phyloP scores from a whole-genome alignment of 2,113 vertebrate species.

The Chionis minor region DNA sequence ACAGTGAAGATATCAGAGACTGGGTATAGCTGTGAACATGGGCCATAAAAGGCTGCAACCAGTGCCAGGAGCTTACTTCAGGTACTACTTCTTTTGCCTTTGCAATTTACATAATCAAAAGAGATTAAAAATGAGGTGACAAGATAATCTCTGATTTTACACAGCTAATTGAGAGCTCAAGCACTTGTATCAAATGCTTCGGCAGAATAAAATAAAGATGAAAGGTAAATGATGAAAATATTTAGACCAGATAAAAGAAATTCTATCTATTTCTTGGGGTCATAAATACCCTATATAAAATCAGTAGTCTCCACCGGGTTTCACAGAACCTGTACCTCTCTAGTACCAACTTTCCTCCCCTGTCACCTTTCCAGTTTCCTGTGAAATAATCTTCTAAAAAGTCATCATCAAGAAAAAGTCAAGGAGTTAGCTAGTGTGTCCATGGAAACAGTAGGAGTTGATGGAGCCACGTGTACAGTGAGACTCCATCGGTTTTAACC shows the following conservation, averaged over 20 bases:
- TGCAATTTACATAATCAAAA: conserved; percentile 38
- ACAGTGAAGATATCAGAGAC: conserved; percentile 29
- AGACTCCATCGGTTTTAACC: background rate
- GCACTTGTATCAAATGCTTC: background rate
- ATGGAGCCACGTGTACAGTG: background rate
- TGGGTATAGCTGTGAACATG: background rate
- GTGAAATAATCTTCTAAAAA: background rate
- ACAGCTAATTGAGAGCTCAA: conserved; percentile 32
- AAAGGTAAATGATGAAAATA: conserved; percentile 19
- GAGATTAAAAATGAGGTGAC: conserved; percentile 17
- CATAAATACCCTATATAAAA: background rate
- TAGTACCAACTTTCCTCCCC: background rate
- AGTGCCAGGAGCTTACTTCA: conserved; percentile 19
- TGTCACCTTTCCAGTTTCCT: background rate
- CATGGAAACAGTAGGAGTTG: conserved; percentile 33
- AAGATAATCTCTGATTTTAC: conserved; percentile 18
- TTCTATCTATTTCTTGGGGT: background rate
- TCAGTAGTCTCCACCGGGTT: background rate
- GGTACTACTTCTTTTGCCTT: conserved; percentile 2
- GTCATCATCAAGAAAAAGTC: background rate
- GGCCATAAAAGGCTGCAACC: background rate
- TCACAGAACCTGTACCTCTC: background rate
- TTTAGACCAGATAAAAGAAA: background rate
- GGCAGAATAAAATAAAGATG: background rate
- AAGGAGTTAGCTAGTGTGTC: background rate